phyloP scores from a whole-genome alignment of 2,797 vertebrate genomes.

The Bucorvus abyssinicus region DNA sequence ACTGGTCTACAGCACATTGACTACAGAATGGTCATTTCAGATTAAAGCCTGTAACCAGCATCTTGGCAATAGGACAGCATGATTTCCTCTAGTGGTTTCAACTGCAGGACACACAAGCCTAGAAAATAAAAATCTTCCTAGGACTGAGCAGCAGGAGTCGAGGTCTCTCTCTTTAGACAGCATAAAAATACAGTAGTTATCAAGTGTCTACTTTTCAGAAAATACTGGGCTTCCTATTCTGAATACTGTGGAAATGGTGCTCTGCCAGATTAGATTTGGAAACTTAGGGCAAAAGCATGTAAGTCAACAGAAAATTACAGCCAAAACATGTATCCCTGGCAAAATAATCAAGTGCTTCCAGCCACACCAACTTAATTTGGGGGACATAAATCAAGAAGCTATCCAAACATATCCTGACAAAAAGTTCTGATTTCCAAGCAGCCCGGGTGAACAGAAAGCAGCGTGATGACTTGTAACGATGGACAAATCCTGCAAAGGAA shows the following conservation, averaged over 20 bases:
- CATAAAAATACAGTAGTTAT: not conserved
- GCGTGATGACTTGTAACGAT: not conserved
- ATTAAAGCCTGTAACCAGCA: not conserved
- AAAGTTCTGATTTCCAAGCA: not conserved
- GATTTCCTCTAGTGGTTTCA: not conserved
- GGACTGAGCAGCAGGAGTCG: not conserved
- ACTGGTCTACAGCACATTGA: not conserved
- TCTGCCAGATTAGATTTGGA: not conserved
- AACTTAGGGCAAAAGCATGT: not conserved
- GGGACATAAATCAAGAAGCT: conserved; percentile 2
- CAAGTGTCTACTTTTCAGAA: not conserved
- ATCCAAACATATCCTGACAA: not conserved
- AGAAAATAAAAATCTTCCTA: not conserved
- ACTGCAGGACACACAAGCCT: not conserved
- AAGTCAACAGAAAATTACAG: not conserved
- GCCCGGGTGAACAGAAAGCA: not conserved
- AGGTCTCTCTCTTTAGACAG: not conserved
- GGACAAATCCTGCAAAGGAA: conserved; percentile 43
- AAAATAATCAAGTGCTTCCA: not conserved
- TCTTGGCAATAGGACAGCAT: not conserved
- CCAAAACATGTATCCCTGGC: not conserved
- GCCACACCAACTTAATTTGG: not conserved
- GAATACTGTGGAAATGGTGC: not conserved
- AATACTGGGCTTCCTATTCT: not conserved
- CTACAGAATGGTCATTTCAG: not conserved